Conservation (phyloP, 2,113 vertebrate species). For the Phalacrocorax carbo region DNA sequence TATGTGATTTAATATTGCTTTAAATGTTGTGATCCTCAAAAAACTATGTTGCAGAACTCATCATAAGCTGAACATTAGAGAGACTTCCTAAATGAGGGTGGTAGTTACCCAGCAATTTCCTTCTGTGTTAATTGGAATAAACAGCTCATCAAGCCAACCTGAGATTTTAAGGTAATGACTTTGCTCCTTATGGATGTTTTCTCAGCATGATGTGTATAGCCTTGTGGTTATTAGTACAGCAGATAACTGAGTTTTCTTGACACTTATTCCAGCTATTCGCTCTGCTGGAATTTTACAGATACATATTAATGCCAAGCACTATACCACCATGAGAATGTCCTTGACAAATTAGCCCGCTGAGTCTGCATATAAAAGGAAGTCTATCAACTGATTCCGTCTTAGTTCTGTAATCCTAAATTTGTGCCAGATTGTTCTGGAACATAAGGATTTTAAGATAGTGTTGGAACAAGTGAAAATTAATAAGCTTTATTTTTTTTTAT, state of each 20-base stretch:
- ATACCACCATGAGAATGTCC: not conserved
- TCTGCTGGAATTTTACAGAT: conserved; percentile 40
- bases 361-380: not conserved
- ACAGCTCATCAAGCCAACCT: conserved; percentile 57
- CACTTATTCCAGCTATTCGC: conserved; percentile 1
- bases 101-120: conserved; percentile 40
- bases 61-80: not conserved
- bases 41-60: not conserved
- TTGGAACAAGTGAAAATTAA: not conserved
- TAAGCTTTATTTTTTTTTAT: not conserved
- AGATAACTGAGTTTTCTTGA: conserved; percentile 34
- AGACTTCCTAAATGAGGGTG: conserved; percentile 12
- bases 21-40: not conserved
- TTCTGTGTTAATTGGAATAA: conserved; percentile 60
- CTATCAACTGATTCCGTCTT: not conserved
- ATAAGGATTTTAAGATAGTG: not conserved
- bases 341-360: conserved; percentile 37
- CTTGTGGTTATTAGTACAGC: conserved; percentile 37
- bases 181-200: conserved; percentile 25
- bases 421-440: not conserved
- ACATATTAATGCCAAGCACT: not conserved
- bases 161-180: conserved; percentile 49
- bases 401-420: not conserved
- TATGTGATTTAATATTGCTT: not conserved
- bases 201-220: conserved; percentile 39